Evolutionary conservation across 2,113 vertebrate genomes (phyloP).

Genomic region (Cyphomyrus plagiostoma): DNA sequence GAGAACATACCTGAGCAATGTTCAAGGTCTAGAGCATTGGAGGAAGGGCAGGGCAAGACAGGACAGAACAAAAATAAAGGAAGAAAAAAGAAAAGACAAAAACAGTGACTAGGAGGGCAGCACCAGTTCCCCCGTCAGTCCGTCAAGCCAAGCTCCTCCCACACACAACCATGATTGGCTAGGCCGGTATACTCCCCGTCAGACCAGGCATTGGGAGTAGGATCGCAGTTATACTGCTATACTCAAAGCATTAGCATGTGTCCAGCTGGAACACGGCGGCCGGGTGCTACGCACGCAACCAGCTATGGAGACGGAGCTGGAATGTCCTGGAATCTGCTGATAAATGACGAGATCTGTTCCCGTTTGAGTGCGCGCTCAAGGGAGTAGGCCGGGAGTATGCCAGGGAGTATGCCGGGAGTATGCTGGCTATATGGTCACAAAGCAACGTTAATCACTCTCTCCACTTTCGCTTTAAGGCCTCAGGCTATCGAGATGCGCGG

Average conservation of each 20-base stretch:
- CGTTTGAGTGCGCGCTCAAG: slow-evolving; percentile 40
- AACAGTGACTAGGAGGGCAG: slow-evolving; percentile 92
- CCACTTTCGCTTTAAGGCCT: slow-evolving; percentile 51
- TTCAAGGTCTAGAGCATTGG: slow-evolving; percentile 99
- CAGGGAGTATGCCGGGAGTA: slow-evolving; percentile 66
- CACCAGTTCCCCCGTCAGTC: slow-evolving; percentile 72
- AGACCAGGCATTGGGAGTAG: not conserved
- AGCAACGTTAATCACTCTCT: slow-evolving; percentile 54
- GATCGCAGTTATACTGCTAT: not conserved
- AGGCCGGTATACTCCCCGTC: slow-evolving; percentile 34
- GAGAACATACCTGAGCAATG: slow-evolving; percentile 99
- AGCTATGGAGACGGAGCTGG: not conserved
- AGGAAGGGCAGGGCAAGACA: slow-evolving; percentile 75
- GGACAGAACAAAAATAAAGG: slow-evolving; percentile 75
- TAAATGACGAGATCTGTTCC: not conserved
- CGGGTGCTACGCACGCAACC: not conserved
- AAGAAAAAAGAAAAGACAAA: slow-evolving; percentile 81
- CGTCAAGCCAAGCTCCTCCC: slow-evolving; percentile 66
- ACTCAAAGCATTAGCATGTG: not conserved
- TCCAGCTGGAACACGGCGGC: not conserved
- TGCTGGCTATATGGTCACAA: slow-evolving; percentile 79
- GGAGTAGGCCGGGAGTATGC: slow-evolving; percentile 52
- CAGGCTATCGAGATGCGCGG: slow-evolving; percentile 61
- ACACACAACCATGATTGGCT: slow-evolving; percentile 33
- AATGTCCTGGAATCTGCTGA: not conserved